Percentiles rank a stretch among this genome's conserved stretches.
Evolutionary conservation across 37 sponge, comb jelly and placozoan genomes (phyloP).

Genomic region (Diacarnus erythraeanus): DNA sequence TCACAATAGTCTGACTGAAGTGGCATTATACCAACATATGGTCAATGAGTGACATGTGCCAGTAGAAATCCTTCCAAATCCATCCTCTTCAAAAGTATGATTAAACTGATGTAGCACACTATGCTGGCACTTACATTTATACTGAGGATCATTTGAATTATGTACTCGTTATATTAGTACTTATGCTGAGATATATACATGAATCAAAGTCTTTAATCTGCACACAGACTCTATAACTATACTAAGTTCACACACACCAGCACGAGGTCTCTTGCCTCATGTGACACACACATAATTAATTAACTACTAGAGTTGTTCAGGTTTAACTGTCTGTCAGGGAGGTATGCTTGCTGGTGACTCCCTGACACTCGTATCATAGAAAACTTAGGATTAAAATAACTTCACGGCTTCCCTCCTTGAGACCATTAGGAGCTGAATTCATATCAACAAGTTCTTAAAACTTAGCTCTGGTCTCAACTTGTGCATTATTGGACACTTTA

Average conservation of each 20-base stretch:
- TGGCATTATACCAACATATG: slow-evolving; percentile 20
- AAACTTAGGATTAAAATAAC: neutral
- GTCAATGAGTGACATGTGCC: slow-evolving; percentile 24
- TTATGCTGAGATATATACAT: no score
- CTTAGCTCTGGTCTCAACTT: neutral
- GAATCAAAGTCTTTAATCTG: no score
- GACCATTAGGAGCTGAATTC: neutral
- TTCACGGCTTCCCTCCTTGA: neutral
- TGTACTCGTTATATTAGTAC: no score
- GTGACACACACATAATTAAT: no score
- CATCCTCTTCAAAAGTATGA: slow-evolving; percentile 21
- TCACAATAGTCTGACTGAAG: slow-evolving; percentile 45
- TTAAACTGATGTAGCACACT: slow-evolving; percentile 30
- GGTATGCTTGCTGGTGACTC: no score
- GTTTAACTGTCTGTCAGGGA: no score
- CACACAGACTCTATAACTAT: no score
- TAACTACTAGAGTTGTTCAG: no score
- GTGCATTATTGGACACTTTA: neutral
- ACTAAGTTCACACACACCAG: no score
- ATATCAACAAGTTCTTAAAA: neutral
- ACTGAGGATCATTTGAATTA: slow-evolving; percentile 16
- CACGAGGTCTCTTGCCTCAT: no score
- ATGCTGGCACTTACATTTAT: slow-evolving; percentile 28
- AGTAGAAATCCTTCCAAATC: slow-evolving; percentile 8
- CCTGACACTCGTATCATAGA: neutral